A percentile compares a stretch with the other conserved stretches of the same genome.
phyloP scores from a whole-genome alignment of 2,888 invertebrate species.

The Gibbula magus region DNA sequence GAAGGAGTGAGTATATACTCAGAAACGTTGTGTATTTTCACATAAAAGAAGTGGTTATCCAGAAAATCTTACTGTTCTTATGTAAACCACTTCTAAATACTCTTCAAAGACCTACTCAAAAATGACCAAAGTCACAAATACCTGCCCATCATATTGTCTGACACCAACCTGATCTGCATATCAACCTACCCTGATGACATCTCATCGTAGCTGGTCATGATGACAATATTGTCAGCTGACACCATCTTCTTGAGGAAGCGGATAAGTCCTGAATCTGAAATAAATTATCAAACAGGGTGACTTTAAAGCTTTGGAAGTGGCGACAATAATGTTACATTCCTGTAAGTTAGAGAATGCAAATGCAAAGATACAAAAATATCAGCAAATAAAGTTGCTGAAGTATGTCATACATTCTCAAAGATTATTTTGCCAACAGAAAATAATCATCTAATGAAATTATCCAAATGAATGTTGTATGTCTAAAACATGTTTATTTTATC shows the following conservation, averaged over 20 bases:
- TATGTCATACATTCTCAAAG: not conserved
- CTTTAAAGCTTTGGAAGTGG: too few species aligned
- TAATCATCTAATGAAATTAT: not conserved
- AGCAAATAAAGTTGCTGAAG: not conserved
- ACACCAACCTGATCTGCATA: not conserved
- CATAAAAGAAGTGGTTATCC: too few species aligned
- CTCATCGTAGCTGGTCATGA: conserved; percentile 72
- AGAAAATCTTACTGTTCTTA: too few species aligned
- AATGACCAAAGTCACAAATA: too few species aligned
- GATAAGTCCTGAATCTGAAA: conserved; percentile 64
- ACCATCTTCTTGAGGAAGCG: conserved; percentile 67
- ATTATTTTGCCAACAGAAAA: not conserved
- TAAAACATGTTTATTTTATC: not conserved
- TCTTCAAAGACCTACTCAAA: too few species aligned
- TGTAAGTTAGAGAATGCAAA: too few species aligned
- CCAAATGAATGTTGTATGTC: not conserved
- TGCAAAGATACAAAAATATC: not conserved
- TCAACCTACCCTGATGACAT: conserved; percentile 62
- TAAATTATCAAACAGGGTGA: conserved; percentile 8
- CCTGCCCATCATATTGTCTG: too few species aligned
- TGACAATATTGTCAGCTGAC: conserved; percentile 58
- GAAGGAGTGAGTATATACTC: too few species aligned
- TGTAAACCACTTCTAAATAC: too few species aligned
- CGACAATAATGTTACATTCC: too few species aligned
- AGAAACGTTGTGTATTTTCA: too few species aligned